phyloP scores from a whole-genome alignment of 2,797 vertebrate species.

The Notamacropus eugenii region DNA sequence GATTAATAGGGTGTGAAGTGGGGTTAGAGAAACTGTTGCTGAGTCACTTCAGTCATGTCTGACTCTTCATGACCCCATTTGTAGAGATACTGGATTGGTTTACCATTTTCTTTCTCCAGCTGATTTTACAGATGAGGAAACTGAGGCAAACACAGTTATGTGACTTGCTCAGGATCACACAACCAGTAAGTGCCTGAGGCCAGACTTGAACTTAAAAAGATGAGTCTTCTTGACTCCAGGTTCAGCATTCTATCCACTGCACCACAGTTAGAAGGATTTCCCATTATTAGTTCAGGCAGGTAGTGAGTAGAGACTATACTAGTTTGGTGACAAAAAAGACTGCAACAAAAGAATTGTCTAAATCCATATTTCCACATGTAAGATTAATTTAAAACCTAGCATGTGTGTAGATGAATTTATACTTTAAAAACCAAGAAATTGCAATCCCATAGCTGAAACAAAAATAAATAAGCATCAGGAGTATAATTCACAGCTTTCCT shows the following conservation, averaged over 20 bases:
- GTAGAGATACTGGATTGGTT: neutral
- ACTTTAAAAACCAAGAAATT: neutral
- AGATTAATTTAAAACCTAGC: constrained; percentile 12
- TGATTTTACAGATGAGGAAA: neutral
- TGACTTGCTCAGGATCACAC: neutral
- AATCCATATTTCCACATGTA: constrained; percentile 51
- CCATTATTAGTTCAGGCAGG: neutral
- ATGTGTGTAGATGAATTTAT: constrained; percentile 26
- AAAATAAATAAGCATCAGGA: constrained; percentile 33
- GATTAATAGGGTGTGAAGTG: neutral
- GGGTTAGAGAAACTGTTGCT: neutral
- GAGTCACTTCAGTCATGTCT: neutral
- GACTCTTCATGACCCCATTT: too few species aligned
- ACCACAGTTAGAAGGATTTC: neutral
- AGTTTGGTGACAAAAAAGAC: neutral
- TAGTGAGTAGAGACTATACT: neutral
- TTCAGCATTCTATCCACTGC: neutral
- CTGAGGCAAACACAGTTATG: neutral
- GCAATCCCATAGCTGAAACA: constrained; percentile 19
- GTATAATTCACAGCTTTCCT: neutral
- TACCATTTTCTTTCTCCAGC: neutral
- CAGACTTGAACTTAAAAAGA: neutral
- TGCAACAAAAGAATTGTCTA: neutral
- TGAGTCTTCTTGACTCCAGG: neutral
- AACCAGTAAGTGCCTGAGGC: neutral